phyloP scores from a whole-genome alignment of 2,888 invertebrate genomes.

The Hipparchia sbordonii region DNA sequence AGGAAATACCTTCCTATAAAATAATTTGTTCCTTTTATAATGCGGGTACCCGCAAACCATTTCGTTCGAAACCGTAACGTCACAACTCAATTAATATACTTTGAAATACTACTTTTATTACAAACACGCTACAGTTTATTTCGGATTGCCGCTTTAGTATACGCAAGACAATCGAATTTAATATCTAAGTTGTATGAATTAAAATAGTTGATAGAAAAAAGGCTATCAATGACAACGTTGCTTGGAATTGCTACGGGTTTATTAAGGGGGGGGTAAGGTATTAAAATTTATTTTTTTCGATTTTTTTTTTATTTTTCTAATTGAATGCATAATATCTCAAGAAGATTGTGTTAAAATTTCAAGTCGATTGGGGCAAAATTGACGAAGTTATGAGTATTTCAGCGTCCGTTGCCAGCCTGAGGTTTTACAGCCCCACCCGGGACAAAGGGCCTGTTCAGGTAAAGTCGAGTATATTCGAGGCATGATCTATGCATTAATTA shows the following conservation, averaged over 20 bases:
- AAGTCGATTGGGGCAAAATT: too few relatives aligned
- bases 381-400: too few relatives aligned
- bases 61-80: background rate
- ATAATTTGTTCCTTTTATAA: slow-evolving; percentile 47
- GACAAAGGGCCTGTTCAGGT: too few relatives aligned
- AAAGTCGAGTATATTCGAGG: too few relatives aligned
- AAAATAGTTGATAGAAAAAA: slow-evolving; percentile 61
- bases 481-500: too few relatives aligned
- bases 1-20: slow-evolving; percentile 53
- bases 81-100: slow-evolving; percentile 16
- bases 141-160: background rate
- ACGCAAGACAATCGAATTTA: slow-evolving; percentile 4
- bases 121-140: background rate
- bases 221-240: slow-evolving; percentile 59
- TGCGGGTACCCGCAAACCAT: slow-evolving; percentile 71
- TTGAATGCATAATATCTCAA: too few relatives aligned
- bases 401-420: too few relatives aligned
- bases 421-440: too few relatives aligned
- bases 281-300: too few relatives aligned
- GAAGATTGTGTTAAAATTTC: too few relatives aligned
- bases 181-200: slow-evolving; percentile 47
- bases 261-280: too few relatives aligned
- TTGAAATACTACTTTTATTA: slow-evolving; percentile 20
- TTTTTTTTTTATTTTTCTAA: too few relatives aligned
- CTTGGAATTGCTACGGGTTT: slow-evolving; percentile 55